Conservation (phyloP, 2,888 invertebrate species). For the Lasius platythorax region DNA sequence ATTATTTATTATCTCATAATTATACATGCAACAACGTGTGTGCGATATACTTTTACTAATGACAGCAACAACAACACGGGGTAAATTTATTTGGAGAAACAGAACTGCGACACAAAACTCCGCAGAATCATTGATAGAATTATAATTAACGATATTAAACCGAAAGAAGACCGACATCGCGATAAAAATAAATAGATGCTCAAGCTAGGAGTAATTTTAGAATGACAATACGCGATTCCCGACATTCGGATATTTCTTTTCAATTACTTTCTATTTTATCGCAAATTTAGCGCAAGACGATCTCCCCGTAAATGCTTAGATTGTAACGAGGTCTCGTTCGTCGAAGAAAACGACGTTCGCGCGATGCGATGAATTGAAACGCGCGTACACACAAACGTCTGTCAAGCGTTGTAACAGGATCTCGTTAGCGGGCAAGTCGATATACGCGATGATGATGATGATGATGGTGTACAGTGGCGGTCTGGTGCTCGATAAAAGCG, state of each 20-base stretch:
- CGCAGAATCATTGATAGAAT: not conserved
- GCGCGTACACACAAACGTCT: conserved; percentile 46
- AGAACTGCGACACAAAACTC: not conserved
- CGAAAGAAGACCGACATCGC: no score
- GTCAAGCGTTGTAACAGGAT: conserved; percentile 67
- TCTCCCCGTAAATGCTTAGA: not conserved
- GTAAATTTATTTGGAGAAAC: not conserved
- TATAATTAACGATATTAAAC: not conserved
- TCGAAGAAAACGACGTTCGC: not conserved
- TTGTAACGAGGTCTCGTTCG: not conserved
- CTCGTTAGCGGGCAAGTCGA: conserved; percentile 64
- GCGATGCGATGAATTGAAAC: conserved; percentile 50
- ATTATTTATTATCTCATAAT: not conserved
- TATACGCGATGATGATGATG: not conserved
- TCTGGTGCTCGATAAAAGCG: conserved; percentile 59
- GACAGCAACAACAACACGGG: no score
- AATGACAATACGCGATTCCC: not conserved
- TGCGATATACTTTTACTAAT: no score
- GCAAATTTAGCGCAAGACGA: not conserved
- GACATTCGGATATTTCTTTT: not conserved
- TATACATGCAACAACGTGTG: no score
- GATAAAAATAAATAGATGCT: no score
- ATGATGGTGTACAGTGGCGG: conserved; percentile 43
- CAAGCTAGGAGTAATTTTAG: not conserved
- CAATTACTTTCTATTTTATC: not conserved